Percentiles rank a stretch among this genome's conserved stretches.
Conservation (phyloP, 2,888 invertebrate genomes). For the Chrysotoxum bicinctum region DNA sequence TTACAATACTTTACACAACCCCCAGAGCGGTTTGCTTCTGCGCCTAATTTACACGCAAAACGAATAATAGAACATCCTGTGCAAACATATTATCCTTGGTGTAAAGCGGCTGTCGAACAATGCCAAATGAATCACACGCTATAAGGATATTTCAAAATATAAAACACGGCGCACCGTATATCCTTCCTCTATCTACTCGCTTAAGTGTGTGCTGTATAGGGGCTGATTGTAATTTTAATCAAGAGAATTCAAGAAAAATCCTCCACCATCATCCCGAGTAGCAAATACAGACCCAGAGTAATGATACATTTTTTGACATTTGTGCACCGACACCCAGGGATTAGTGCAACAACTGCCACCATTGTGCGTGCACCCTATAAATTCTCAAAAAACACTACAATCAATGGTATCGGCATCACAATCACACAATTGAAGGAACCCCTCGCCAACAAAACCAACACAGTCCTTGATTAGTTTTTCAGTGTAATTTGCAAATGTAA, state of each 20-base stretch:
- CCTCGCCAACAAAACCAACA: slow-evolving; percentile 33
- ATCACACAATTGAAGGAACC: slow-evolving; percentile 21
- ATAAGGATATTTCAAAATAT: slow-evolving; percentile 45
- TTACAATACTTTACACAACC: slow-evolving; percentile 52
- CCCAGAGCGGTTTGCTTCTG: slow-evolving; percentile 72
- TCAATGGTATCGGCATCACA: slow-evolving; percentile 18
- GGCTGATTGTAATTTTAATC: slow-evolving; percentile 68
- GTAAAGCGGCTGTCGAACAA: slow-evolving; percentile 68
- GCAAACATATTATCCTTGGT: slow-evolving; percentile 72
- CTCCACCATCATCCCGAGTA: slow-evolving; percentile 24
- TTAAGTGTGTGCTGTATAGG: slow-evolving; percentile 26
- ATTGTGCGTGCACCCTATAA: slow-evolving; percentile 52
- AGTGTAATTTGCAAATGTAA: slow-evolving; percentile 63
- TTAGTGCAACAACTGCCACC: slow-evolving; percentile 70
- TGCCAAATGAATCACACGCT: slow-evolving; percentile 68
- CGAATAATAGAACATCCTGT: slow-evolving; percentile 70
- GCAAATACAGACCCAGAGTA: slow-evolving; percentile 28
- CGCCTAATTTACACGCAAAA: slow-evolving; percentile 73
- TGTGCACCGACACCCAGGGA: slow-evolving; percentile 72
- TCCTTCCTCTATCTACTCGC: slow-evolving; percentile 24
- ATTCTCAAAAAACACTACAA: neutral
- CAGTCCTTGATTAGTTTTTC: slow-evolving; percentile 66
- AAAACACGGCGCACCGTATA: slow-evolving; percentile 16
- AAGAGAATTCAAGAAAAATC: slow-evolving; percentile 56
- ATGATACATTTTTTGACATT: slow-evolving; percentile 71